Evolutionary conservation across 2,113 vertebrate genomes (phyloP), one percentile per base, ranked within the genome.

Genomic region (Perccottus glenii): DNA sequence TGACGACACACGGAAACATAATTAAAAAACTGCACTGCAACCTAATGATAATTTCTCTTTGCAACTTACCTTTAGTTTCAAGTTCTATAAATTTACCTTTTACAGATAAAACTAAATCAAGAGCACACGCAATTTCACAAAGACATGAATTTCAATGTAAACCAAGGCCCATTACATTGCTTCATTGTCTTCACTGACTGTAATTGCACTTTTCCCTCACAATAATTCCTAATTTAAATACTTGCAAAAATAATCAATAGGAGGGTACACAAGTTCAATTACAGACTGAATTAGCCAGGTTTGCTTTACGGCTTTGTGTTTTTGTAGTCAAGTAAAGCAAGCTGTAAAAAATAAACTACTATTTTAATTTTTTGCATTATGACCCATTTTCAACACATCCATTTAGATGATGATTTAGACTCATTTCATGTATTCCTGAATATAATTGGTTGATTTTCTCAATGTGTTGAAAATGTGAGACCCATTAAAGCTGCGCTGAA

Each of bases 161-260:
- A 48, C 67, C 15, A 5, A 14, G 10, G 48, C 43, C 6, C 9
- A 53, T 80, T 62, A 67, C 72, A 71, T 75, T 70, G 73, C 62
- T 72, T 61, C 10, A 52, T 45, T 64, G 70, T 59, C 16, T 67
- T 44, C 6, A 32, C 60, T 38, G 19, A 67, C 82, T 87, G 86
- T 33, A 88, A 84, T 86, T 87, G 88, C 85, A 86, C 88, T 79
- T 73, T 1, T 45, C 48, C 36, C 45, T 9, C 15, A n/a, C n/a
- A 38, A 33, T 52, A 12, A 27, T 33, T 12, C 6, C 32, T 14
- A 5, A 6, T 36, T 32, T 27, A 27, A 11, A 36, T 53, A 33
- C 6, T 33, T 5, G 11, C 51, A 8, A 12, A 38, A 38, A 38
- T 35, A 32, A n/a, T 55, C 33, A 36, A 40, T 9, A 27, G 9